Evolutionary conservation across 2,113 vertebrate genomes (phyloP), one percentile per base, ranked within the genome.

Genomic region (Myotis yumanensis): DNA sequence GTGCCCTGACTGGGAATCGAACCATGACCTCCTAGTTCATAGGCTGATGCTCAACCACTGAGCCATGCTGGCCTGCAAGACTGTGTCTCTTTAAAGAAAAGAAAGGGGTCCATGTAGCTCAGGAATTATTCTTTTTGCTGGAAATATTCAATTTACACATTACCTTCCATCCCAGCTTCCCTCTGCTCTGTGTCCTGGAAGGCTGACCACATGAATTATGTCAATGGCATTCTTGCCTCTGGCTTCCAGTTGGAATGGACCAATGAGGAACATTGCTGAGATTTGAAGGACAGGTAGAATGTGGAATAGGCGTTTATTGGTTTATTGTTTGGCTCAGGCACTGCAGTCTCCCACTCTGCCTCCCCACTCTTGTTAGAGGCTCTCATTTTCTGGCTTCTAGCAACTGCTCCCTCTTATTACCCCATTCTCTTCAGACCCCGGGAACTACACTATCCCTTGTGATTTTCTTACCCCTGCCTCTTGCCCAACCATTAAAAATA

Each of bases 401-500:
- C 37, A 64, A 88, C 35, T n/a, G 25, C 32, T 79, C 15, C 43
- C 35, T 91, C 28, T 16, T 10, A 12, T 48, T 30, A 80, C 22
- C 37, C 46, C 30, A 82, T n/a, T 66, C 48, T 82, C 51, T 76
- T 83, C 43, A 95, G 40, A 86, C 30, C 54, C 83, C 75, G 75
- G 69, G 20, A 17, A 71, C 25, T 35, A 5, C 17, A 89, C 4
- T 68, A 25, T 92, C 59, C 91, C 62, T 35, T 40, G 20, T 93
- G 82, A 95, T 89, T 85, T 85, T 32, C 32, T 35, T 83, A 90
- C 23, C 16, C 32, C 32, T 80, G 62, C 32, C 83, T 95, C 37
- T 86, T 90, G 43, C 15, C 48, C 35, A 90, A 94, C 92, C 83
- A 94, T 92, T 90, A 30, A 48, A 62, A 75, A 91, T 81, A 48